A percentile compares a stretch with the other conserved stretches of the same genome.
These are phyloP conservation scores for Phalacrocorax pelagicus DNA, from an alignment of 2,113 vertebrate species.

Conservation along the genomic window DNA sequence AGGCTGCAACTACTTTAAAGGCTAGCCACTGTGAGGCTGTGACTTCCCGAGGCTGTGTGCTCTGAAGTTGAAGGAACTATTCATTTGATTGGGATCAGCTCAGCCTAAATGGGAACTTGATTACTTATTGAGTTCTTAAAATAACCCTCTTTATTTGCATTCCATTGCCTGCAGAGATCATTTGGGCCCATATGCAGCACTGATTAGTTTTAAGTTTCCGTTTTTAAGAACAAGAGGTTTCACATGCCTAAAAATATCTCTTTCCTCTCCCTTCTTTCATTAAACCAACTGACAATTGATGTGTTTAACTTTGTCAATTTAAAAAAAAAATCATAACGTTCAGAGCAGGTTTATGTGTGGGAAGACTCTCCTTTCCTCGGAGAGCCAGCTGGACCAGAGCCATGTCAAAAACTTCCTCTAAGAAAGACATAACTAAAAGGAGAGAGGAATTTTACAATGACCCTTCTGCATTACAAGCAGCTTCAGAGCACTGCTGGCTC, in stretches of 20 bases:
- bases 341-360: neutral
- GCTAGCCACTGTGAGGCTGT: neutral
- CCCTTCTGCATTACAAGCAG: neutral
- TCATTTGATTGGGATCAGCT: conserved; percentile 2
- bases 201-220: neutral
- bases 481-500: neutral
- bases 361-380: neutral
- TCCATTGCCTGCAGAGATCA: neutral
- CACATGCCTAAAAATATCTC: neutral
- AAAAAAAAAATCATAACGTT: neutral
- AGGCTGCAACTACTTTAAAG: neutral
- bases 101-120: neutral
- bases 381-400: conserved; percentile 5
- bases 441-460: neutral
- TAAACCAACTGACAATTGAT: neutral
- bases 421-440: conserved; percentile 1
- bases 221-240: conserved; percentile 4
- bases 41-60: neutral
- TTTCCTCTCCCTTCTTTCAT: neutral
- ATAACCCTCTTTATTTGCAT: conserved; percentile 28
- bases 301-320: neutral
- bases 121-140: conserved; percentile 21
- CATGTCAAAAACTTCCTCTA: conserved; percentile 9
- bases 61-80: neutral
- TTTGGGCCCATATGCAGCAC: neutral